A percentile compares a stretch with the other conserved stretches of the same genome.
These are phyloP conservation scores for Nerophis lumbriciformis DNA, from an alignment of 2,113 vertebrate genomes.

Conservation along the genomic window DNA sequence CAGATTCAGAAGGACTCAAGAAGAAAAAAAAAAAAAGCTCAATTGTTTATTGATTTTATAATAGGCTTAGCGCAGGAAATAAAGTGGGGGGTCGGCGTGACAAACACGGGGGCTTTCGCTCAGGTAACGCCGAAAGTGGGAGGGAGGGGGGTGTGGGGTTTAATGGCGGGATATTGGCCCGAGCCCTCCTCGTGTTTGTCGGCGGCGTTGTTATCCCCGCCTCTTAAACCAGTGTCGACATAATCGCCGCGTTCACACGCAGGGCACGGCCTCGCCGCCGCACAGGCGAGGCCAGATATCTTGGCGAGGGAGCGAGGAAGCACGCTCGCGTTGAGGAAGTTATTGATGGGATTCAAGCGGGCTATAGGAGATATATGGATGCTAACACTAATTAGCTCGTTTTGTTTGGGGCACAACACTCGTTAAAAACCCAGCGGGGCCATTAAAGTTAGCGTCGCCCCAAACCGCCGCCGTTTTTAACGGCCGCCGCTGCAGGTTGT, in stretches of 20 bases:
- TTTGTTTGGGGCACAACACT: slow-evolving; percentile 81
- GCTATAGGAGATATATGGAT: slow-evolving; percentile 66
- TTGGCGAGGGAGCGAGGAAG: background rate
- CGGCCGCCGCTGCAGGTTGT: slow-evolving; percentile 73
- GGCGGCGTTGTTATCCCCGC: slow-evolving; percentile 52
- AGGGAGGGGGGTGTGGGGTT: slow-evolving; percentile 7
- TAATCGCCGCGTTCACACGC: slow-evolving; percentile 60
- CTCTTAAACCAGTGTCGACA: slow-evolving; percentile 56
- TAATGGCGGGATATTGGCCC: slow-evolving; percentile 60
- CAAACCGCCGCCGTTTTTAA: slow-evolving; percentile 73
- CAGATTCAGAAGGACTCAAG: slow-evolving; percentile 67
- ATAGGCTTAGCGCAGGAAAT: slow-evolving; percentile 79
- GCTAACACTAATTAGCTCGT: slow-evolving; percentile 81
- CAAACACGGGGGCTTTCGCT: slow-evolving; percentile 66
- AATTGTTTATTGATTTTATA: slow-evolving; percentile 85
- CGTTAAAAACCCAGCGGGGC: slow-evolving; percentile 81
- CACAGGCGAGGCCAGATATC: background rate
- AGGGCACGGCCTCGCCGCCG: slow-evolving; percentile 41
- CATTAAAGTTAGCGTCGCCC: slow-evolving; percentile 76
- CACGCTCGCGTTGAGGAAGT: background rate
- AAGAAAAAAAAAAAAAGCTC: slow-evolving; percentile 63
- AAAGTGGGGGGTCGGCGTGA: slow-evolving; percentile 68
- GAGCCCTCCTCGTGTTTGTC: slow-evolving; percentile 34
- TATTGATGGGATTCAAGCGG: background rate
- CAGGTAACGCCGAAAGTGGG: slow-evolving; percentile 53